phyloP scores from a whole-genome alignment of 2,113 vertebrate species.

The Mesocricetus auratus region DNA sequence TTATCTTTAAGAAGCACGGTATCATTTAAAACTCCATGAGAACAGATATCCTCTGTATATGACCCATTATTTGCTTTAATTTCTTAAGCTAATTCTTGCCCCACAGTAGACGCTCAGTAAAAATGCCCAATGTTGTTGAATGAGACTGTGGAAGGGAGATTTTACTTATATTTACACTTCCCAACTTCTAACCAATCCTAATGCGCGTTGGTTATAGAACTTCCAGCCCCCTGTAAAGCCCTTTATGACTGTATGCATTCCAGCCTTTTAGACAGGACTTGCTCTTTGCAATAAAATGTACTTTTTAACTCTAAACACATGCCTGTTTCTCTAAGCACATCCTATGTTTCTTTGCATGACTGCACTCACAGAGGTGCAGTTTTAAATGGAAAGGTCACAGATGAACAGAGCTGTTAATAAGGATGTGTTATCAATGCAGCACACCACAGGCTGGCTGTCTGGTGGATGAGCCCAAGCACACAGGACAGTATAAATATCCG shows the following conservation, averaged over 20 bases:
- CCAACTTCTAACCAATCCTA: not conserved
- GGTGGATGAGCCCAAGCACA: constrained; percentile 97
- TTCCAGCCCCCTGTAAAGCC: not conserved
- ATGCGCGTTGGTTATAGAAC: not conserved
- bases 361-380: not conserved
- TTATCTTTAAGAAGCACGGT: not conserved
- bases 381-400: constrained; percentile 52
- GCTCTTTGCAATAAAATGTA: not conserved
- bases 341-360: not conserved
- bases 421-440: constrained; percentile 87
- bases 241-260: not conserved
- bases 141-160: not conserved
- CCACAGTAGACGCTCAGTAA: not conserved
- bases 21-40: not conserved
- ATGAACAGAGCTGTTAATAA: constrained; percentile 63
- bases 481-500: constrained; percentile 96
- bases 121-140: not conserved
- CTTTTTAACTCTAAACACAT: not conserved
- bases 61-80: not conserved
- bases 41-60: not conserved
- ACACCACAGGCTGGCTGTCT: constrained; percentile 98
- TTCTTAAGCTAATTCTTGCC: not conserved
- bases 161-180: not conserved
- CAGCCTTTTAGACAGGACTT: not conserved
- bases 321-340: not conserved